Percentiles rank a stretch among this genome's conserved stretches.
These are phyloP conservation scores for Pseudobourletiella spinata DNA, from an alignment of 1,140 invertebrate species.

Conservation along the genomic window DNA sequence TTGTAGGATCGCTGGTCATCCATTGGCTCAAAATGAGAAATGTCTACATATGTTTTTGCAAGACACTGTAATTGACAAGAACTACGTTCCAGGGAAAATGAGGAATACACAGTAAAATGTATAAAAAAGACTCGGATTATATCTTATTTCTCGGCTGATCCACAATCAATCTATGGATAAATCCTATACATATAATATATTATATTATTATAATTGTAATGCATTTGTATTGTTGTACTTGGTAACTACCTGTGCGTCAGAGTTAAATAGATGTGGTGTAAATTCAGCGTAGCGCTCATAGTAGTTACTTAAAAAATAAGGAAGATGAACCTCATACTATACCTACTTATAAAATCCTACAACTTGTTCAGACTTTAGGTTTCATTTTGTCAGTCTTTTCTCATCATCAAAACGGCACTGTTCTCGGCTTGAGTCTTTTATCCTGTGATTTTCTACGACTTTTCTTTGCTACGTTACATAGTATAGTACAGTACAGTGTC, in stretches of 20 bases:
- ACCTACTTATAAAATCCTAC: too few relatives aligned
- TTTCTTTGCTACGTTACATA: too few relatives aligned
- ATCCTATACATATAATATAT: background rate
- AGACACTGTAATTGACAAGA: slow-evolving; percentile 94
- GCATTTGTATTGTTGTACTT: background rate
- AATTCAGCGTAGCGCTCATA: too few relatives aligned
- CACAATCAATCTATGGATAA: background rate
- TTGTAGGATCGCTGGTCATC: slow-evolving; percentile 91
- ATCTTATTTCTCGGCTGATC: background rate
- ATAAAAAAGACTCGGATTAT: background rate
- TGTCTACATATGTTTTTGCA: slow-evolving; percentile 99
- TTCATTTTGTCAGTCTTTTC: too few relatives aligned
- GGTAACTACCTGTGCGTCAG: background rate
- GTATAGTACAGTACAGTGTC: too few relatives aligned
- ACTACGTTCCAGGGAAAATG: slow-evolving; percentile 99
- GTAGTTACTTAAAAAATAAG: too few relatives aligned
- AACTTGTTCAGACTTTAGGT: too few relatives aligned
- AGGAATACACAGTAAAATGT: slow-evolving; percentile 59
- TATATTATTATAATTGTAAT: background rate
- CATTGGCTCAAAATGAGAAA: slow-evolving; percentile 97
- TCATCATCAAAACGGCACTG: too few relatives aligned
- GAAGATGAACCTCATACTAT: too few relatives aligned
- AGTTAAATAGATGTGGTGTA: background rate
- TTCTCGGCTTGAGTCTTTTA: too few relatives aligned
- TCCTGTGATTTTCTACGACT: too few relatives aligned